Conservation (phyloP, 1,140 invertebrate species). For the Drosophila arawakana region DNA sequence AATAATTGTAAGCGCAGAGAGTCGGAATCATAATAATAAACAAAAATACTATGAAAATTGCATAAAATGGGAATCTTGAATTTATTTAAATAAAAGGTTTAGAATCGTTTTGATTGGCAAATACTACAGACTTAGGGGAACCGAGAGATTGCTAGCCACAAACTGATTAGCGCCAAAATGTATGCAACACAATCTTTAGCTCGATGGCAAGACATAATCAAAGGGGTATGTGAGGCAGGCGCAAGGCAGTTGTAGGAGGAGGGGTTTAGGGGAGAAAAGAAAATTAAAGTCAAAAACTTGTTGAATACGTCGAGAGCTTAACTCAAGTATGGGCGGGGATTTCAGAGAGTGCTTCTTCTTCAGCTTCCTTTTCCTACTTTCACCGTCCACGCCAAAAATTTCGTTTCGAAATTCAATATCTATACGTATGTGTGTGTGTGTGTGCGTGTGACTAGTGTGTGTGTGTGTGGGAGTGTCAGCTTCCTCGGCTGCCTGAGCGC, state of each 20-base stretch:
- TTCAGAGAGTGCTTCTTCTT: not conserved
- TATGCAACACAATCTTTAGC: not conserved
- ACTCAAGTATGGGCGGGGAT: not conserved
- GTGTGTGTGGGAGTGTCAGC: conserved; percentile 32
- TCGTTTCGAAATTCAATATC: conserved; percentile 72
- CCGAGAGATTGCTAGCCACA: not conserved
- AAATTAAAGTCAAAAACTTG: conserved; percentile 55
- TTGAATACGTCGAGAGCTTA: conserved; percentile 49
- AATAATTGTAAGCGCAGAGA: conserved; percentile 2
- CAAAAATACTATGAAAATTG: conserved; percentile 7
- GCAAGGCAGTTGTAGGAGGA: not conserved
- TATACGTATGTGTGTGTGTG: conserved; percentile 11
- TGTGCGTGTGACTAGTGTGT: conserved; percentile 11
- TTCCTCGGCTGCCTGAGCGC: conserved; percentile 63
- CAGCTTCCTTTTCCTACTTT: not conserved
- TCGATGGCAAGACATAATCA: not conserved
- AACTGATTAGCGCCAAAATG: conserved; percentile 34
- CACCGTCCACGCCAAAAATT: conserved; percentile 22
- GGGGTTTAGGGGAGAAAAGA: not conserved
- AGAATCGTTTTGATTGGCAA: conserved; percentile 23
- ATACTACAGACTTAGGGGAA: not conserved
- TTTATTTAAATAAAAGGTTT: conserved; percentile 25
- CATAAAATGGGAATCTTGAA: not conserved
- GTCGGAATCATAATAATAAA: conserved; percentile 18
- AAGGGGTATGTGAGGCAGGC: too few relatives aligned